Percentiles rank a stretch among this genome's conserved stretches.
phyloP scores from a whole-genome alignment of 1,140 invertebrate species.

The Psix sp. region DNA sequence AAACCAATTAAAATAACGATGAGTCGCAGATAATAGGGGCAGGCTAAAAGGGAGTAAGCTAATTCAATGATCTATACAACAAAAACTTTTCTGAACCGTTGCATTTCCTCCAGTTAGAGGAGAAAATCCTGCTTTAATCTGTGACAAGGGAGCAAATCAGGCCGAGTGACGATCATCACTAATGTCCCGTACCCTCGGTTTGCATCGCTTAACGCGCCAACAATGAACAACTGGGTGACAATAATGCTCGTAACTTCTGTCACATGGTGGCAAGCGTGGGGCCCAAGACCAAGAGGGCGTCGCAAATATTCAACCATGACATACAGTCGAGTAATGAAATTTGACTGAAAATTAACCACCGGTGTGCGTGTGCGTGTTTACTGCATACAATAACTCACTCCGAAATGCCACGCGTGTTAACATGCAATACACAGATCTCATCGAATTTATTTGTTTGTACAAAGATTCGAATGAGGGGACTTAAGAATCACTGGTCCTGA shows the following conservation, averaged over 20 bases:
- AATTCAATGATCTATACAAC: no score
- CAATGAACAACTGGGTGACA: slow-evolving; percentile 72
- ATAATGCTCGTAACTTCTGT: slow-evolving; percentile 67
- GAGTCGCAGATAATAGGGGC: no score
- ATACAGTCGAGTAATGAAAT: slow-evolving; percentile 75
- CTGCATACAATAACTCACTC: slow-evolving; percentile 35
- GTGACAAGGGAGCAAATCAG: slow-evolving; percentile 53
- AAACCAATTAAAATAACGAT: no score
- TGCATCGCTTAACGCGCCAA: slow-evolving; percentile 68
- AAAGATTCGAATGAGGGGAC: slow-evolving; percentile 38
- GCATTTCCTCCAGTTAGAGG: no score
- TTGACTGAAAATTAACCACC: slow-evolving; percentile 75
- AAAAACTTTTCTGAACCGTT: no score
- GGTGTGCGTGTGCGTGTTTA: slow-evolving; percentile 40
- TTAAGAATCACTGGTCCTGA: slow-evolving; percentile 71
- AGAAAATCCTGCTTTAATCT: slow-evolving; percentile 50
- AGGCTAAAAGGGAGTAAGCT: no score
- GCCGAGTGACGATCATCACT: slow-evolving; percentile 66
- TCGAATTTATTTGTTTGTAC: slow-evolving; percentile 31
- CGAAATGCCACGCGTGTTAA: slow-evolving; percentile 43
- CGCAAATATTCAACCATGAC: slow-evolving; percentile 63
- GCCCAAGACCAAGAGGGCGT: slow-evolving; percentile 16
- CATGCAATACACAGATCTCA: slow-evolving; percentile 36
- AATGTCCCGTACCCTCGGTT: slow-evolving; percentile 59
- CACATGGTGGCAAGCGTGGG: slow-evolving; percentile 20